Conservation (phyloP, 2,888 invertebrate species). For the Drosophila maculinotata region DNA sequence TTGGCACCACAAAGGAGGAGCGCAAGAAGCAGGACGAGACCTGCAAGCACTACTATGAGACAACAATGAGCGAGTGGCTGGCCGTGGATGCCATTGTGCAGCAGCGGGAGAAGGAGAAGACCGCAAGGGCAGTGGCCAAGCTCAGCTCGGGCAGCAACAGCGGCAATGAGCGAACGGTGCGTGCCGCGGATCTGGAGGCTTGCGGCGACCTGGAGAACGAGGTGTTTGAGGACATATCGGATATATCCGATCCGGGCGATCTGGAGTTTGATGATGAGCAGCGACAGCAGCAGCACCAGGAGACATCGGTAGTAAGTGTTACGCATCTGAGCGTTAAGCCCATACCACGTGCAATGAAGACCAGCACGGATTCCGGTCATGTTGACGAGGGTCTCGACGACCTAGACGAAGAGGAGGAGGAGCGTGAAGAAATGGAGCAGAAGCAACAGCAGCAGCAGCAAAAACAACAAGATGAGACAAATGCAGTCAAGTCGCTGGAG, state of each 20-base stretch:
- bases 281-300: slow-evolving; percentile 41
- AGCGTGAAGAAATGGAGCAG: slow-evolving; percentile 18
- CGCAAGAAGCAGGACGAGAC: slow-evolving; percentile 88
- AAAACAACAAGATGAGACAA: slow-evolving; percentile 18
- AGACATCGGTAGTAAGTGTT: slow-evolving; percentile 17
- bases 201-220: slow-evolving; percentile 87
- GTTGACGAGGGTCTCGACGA: slow-evolving; percentile 84
- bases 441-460: slow-evolving; percentile 1
- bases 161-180: slow-evolving; percentile 86
- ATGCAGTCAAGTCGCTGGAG: slow-evolving; percentile 26
- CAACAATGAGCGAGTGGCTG: slow-evolving; percentile 97
- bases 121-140: slow-evolving; percentile 93
- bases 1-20: slow-evolving; percentile 89
- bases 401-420: slow-evolving; percentile 75
- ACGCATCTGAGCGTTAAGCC: slow-evolving; percentile 75
- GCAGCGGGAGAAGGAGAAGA: slow-evolving; percentile 92
- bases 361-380: slow-evolving; percentile 85
- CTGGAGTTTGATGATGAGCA: slow-evolving; percentile 82
- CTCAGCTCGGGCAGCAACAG: slow-evolving; percentile 91
- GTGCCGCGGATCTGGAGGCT: slow-evolving; percentile 85
- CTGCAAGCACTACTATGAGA: slow-evolving; percentile 92
- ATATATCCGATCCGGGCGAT: slow-evolving; percentile 86
- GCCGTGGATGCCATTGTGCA: slow-evolving; percentile 96
- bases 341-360: slow-evolving; percentile 83
- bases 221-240: slow-evolving; percentile 86